phyloP scores from a whole-genome alignment of 1,140 invertebrate species.

The Idris sp. region DNA sequence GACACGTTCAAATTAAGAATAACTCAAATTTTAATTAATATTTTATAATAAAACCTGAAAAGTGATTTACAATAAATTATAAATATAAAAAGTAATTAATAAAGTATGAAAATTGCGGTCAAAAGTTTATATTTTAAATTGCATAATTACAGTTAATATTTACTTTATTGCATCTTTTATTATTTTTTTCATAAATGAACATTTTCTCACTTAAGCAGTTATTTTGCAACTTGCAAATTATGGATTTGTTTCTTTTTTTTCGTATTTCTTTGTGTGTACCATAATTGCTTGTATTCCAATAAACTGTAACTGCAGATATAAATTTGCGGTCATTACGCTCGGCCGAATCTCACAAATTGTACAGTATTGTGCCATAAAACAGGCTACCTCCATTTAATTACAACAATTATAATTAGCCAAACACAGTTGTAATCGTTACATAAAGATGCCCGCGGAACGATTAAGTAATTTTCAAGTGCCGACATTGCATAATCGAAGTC shows the following conservation, averaged over 20 bases:
- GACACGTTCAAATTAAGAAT: background rate
- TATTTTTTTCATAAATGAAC: too few species aligned
- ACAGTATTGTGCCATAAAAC: slow-evolving; percentile 27
- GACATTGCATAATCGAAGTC: slow-evolving; percentile 9
- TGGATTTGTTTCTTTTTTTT: too few species aligned
- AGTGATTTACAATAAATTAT: too few species aligned
- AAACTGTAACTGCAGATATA: slow-evolving; percentile 20
- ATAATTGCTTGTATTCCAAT: slow-evolving; percentile 9
- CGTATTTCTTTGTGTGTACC: slow-evolving; percentile 9
- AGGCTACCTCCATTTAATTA: slow-evolving; percentile 26
- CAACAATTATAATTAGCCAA: slow-evolving; percentile 32
- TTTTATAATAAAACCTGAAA: background rate
- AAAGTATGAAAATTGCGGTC: slow-evolving; percentile 37
- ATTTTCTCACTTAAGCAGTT: too few species aligned
- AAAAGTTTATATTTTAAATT: slow-evolving; percentile 22
- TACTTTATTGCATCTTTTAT: too few species aligned
- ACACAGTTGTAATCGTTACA: slow-evolving; percentile 32
- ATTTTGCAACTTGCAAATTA: too few species aligned
- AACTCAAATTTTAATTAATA: too few species aligned
- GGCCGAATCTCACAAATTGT: slow-evolving; percentile 26
- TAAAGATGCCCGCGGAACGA: slow-evolving; percentile 12
- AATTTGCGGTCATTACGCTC: slow-evolving; percentile 16
- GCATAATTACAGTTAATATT: too few species aligned
- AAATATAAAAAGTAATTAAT: too few species aligned
- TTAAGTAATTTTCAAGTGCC: slow-evolving; percentile 16